Conservation (phyloP, 2,888 invertebrate genomes). For the Eulithis prunata region DNA sequence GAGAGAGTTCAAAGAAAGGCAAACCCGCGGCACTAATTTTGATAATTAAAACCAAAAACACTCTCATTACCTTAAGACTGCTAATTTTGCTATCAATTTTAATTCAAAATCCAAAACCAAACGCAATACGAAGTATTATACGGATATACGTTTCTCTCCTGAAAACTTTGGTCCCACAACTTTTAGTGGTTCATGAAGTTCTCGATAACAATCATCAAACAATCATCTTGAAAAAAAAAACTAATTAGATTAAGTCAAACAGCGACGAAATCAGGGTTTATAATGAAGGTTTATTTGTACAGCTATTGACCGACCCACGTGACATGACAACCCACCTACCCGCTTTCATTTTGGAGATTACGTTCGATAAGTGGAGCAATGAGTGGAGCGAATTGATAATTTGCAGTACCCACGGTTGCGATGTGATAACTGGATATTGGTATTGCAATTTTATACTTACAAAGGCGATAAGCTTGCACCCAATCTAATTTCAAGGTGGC, state of each 20-base stretch:
- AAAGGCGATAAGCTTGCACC: neutral
- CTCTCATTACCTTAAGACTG: too few species aligned
- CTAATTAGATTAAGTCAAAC: conserved; percentile 12
- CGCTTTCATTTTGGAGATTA: conserved; percentile 41
- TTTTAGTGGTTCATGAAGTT: too few species aligned
- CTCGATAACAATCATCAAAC: too few species aligned
- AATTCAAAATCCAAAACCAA: too few species aligned
- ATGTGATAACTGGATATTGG: neutral
- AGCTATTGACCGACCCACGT: conserved; percentile 33
- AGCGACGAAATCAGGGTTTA: conserved; percentile 9
- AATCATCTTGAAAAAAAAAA: neutral
- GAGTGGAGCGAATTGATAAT: conserved; percentile 40
- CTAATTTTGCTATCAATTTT: too few species aligned
- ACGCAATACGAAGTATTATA: too few species aligned
- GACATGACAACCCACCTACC: conserved; percentile 13
- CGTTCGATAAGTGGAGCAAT: conserved; percentile 38
- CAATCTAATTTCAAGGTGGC: too few species aligned
- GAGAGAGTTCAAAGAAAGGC: too few species aligned
- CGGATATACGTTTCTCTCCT: too few species aligned
- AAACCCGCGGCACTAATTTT: too few species aligned
- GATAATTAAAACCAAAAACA: too few species aligned
- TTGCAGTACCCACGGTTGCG: conserved; percentile 26
- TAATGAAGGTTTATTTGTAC: conserved; percentile 27
- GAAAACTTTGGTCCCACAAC: too few species aligned
- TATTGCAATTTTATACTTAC: neutral